Conservation (phyloP, 2,797 vertebrate species). For the Ctenosaura bakeri region DNA sequence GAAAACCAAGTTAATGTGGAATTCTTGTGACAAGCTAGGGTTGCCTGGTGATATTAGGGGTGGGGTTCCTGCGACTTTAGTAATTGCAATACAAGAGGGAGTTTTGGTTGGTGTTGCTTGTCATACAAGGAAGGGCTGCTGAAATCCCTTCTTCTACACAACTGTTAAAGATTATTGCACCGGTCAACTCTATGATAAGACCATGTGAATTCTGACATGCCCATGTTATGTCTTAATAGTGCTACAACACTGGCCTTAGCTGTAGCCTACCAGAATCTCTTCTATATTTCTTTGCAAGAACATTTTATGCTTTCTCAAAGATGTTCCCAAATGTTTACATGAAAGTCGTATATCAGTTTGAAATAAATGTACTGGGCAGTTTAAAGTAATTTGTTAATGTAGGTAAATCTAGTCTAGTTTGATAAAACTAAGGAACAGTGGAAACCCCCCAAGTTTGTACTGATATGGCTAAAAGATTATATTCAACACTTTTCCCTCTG, state of each 20-base stretch:
- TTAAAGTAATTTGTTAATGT: background rate
- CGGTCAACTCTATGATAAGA: background rate
- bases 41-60: no score
- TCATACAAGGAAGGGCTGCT: no score
- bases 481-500: background rate
- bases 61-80: no score
- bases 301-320: background rate
- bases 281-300: background rate
- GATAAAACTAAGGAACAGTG: background rate
- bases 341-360: background rate
- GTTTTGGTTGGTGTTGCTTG: no score
- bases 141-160: no score
- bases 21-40: background rate
- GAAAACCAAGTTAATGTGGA: background rate
- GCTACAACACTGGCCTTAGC: background rate
- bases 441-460: background rate
- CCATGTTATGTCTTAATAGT: background rate
- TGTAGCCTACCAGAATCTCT: background rate
- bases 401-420: background rate
- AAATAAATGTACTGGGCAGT: constrained; percentile 11
- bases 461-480: background rate
- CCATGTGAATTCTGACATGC: background rate
- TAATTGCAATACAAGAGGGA: no score
- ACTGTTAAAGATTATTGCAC: no score
- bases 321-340: background rate